phyloP scores from a whole-genome alignment of 2,888 invertebrate genomes.

The Pyrgus malvae region DNA sequence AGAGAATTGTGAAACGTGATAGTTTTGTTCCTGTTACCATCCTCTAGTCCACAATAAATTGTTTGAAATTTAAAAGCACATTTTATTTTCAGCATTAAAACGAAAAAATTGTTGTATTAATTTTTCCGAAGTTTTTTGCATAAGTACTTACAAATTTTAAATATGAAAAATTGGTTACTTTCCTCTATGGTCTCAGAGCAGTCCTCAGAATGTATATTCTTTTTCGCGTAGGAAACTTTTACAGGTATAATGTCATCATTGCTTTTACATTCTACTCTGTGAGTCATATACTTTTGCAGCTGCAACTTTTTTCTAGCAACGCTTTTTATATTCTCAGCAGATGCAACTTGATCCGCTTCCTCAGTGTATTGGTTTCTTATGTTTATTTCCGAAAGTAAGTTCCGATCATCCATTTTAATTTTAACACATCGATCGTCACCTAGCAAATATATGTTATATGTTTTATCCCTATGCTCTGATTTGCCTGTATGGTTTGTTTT shows the following conservation, averaged over 20 bases:
- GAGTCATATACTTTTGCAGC: slow-evolving; percentile 45
- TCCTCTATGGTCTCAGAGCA: slow-evolving; percentile 43
- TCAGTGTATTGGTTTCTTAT: slow-evolving; percentile 44
- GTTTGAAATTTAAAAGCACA: slow-evolving; percentile 39
- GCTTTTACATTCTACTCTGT: slow-evolving; percentile 34
- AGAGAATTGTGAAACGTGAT: slow-evolving; percentile 59
- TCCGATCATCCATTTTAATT: slow-evolving; percentile 56
- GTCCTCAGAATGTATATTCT: slow-evolving; percentile 60
- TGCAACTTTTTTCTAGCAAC: slow-evolving; percentile 54
- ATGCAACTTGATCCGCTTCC: slow-evolving; percentile 45
- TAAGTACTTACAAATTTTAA: slow-evolving; percentile 61
- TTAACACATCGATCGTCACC: slow-evolving; percentile 47
- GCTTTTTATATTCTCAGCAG: slow-evolving; percentile 59
- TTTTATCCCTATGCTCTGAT: slow-evolving; percentile 46
- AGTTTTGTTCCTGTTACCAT: slow-evolving; percentile 46
- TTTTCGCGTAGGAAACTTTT: slow-evolving; percentile 60
- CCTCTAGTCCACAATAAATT: slow-evolving; percentile 72
- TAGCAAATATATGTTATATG: slow-evolving; percentile 52
- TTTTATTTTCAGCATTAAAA: slow-evolving; percentile 37
- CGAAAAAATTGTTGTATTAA: too few relatives aligned
- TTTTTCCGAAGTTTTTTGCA: slow-evolving; percentile 63
- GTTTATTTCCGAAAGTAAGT: slow-evolving; percentile 60
- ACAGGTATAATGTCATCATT: slow-evolving; percentile 65
- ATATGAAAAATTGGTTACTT: slow-evolving; percentile 53
- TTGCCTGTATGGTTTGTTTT: slow-evolving; percentile 33